Conservation (phyloP, 2,113 vertebrate genomes). For the Eublepharis macularius region DNA sequence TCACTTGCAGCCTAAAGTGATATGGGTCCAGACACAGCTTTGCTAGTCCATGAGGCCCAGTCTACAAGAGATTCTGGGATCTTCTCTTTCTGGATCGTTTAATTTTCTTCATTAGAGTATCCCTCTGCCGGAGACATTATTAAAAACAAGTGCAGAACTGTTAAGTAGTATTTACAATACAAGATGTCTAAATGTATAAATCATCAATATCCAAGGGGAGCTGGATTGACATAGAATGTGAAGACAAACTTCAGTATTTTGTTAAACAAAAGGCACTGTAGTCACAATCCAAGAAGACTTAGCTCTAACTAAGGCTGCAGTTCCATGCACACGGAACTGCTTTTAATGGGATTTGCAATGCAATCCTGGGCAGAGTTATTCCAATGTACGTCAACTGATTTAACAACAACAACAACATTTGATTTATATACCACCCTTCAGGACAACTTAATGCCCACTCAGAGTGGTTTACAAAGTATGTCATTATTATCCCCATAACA, state of each 20-base stretch:
- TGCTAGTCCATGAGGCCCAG: constrained; percentile 64
- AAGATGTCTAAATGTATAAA: constrained; percentile 32
- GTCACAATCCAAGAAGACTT: not conserved
- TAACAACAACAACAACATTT: too few species aligned
- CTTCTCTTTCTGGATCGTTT: constrained; percentile 68
- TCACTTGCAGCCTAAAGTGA: not conserved
- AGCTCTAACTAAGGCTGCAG: not conserved
- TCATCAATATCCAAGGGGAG: constrained; percentile 50
- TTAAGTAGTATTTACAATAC: constrained; percentile 61
- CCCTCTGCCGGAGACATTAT: constrained; percentile 61
- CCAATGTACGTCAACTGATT: too few species aligned
- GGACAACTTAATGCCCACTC: too few species aligned
- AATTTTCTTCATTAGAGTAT: constrained; percentile 71
- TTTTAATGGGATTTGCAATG: not conserved
- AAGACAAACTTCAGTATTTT: constrained; percentile 57
- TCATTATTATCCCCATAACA: too few species aligned
- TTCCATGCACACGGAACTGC: not conserved
- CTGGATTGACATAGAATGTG: constrained; percentile 52
- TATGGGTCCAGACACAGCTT: constrained; percentile 18
- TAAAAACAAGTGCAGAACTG: constrained; percentile 61
- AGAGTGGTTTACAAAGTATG: too few species aligned
- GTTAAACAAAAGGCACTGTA: constrained; percentile 46
- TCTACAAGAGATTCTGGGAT: constrained; percentile 61
- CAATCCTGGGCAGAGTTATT: too few species aligned
- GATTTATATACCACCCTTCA: too few species aligned